Percentiles rank a stretch among this genome's conserved stretches.
These are phyloP conservation scores for Itoplectis maculator DNA, from an alignment of 2,888 invertebrate species.

Conservation along the genomic window DNA sequence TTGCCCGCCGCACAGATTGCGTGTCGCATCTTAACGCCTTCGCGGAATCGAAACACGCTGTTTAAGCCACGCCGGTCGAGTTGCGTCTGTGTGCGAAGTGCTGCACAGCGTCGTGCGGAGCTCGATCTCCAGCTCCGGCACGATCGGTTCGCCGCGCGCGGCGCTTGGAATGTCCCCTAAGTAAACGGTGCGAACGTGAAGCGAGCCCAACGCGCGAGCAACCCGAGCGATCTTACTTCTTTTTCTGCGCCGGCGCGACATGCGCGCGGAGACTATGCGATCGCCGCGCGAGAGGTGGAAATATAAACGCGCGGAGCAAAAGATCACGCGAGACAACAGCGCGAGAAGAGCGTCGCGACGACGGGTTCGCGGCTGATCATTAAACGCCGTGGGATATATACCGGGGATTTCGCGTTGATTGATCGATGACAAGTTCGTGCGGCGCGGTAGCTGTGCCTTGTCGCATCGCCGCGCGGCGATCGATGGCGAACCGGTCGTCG, in stretches of 20 bases:
- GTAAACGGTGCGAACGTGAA: slow-evolving; percentile 45
- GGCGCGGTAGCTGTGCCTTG: too few species aligned
- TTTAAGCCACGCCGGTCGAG: neutral
- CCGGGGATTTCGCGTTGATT: slow-evolving; percentile 37
- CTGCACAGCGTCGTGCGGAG: neutral
- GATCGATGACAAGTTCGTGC: slow-evolving; percentile 33
- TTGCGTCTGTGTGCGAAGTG: neutral
- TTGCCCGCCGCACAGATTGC: slow-evolving; percentile 46
- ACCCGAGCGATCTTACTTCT: slow-evolving; percentile 3
- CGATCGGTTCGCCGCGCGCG: neutral
- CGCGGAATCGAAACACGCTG: slow-evolving; percentile 40
- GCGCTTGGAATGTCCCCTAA: slow-evolving; percentile 44
- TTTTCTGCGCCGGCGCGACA: slow-evolving; percentile 10
- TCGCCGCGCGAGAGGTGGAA: slow-evolving; percentile 6
- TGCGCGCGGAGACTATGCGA: neutral
- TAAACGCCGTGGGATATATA: slow-evolving; percentile 35
- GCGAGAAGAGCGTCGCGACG: neutral
- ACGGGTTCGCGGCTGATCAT: slow-evolving; percentile 37
- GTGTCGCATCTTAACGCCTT: slow-evolving; percentile 62
- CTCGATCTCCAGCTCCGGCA: neutral
- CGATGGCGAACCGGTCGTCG: slow-evolving; percentile 25
- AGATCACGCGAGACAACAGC: slow-evolving; percentile 5
- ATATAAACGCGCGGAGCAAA: neutral
- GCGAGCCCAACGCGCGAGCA: neutral
- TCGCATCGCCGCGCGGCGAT: slow-evolving; percentile 24